Evolutionary conservation across 2,797 vertebrate genomes (phyloP).

Genomic region (Peromyscus eremicus): DNA sequence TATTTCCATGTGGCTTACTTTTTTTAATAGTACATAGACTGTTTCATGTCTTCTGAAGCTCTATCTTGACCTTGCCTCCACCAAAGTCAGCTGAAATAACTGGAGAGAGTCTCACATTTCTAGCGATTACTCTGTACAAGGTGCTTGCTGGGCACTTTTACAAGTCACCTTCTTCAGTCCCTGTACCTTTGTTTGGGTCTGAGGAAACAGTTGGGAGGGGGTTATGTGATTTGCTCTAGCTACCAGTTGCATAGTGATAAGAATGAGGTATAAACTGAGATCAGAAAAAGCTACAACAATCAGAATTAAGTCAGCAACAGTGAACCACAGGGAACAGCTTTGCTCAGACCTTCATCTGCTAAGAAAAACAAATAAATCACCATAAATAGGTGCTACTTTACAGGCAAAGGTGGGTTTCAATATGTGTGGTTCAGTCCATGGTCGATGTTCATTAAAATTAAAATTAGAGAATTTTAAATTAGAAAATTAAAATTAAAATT

Average conservation of each 20-base stretch:
- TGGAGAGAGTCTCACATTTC: slow-evolving; percentile 36
- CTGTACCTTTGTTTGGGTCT: slow-evolving; percentile 25
- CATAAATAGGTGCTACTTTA: background rate
- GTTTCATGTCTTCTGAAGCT: background rate
- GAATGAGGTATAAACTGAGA: background rate
- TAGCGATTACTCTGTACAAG: slow-evolving; percentile 23
- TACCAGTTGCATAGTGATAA: slow-evolving; percentile 1
- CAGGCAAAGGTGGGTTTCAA: slow-evolving; percentile 15
- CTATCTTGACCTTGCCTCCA: slow-evolving; percentile 3
- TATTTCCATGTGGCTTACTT: background rate
- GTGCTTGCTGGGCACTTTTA: slow-evolving; percentile 10
- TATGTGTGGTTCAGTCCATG: background rate
- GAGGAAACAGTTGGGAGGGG: background rate
- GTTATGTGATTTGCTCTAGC: background rate
- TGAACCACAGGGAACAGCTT: background rate
- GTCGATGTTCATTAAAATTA: background rate
- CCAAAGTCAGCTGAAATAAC: slow-evolving; percentile 17
- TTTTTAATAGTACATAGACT: background rate
- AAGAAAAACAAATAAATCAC: slow-evolving; percentile 52
- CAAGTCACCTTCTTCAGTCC: slow-evolving; percentile 46
- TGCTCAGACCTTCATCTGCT: background rate
- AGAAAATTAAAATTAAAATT: no score
- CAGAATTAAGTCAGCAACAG: background rate
- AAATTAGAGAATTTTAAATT: no score
- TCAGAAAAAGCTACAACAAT: background rate